Evolutionary conservation across 1,140 invertebrate genomes (phyloP).

Genomic region (Tetragonula clypearis): DNA sequence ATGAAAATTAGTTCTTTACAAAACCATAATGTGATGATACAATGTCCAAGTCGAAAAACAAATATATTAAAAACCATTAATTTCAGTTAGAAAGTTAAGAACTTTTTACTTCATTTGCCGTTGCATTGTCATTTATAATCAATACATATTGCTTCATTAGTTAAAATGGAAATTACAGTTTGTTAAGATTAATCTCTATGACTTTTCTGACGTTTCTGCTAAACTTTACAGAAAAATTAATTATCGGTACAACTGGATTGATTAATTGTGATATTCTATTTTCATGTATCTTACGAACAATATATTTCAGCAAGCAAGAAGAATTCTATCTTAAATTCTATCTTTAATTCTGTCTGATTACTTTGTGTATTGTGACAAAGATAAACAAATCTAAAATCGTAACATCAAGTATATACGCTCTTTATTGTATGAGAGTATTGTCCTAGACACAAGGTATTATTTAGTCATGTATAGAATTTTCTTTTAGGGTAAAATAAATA

Average conservation of each 20-base stretch:
- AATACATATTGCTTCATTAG: not conserved
- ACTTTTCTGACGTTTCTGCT: not conserved
- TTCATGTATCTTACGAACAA: conserved; percentile 7
- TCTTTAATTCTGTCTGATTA: conserved; percentile 3
- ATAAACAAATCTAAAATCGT: not conserved
- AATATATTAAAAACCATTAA: not conserved
- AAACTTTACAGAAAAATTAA: conserved; percentile 18
- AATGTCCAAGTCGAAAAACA: not conserved
- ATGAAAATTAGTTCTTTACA: conserved; percentile 3
- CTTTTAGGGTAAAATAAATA: not conserved
- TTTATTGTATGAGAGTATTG: not conserved
- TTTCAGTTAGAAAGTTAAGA: not conserved
- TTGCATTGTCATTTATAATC: not conserved
- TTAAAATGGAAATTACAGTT: not conserved
- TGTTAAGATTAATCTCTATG: not conserved
- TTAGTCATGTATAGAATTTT: not conserved
- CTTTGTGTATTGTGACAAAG: not conserved
- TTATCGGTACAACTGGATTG: not conserved
- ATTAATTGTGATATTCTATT: conserved; percentile 3
- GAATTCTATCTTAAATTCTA: too few species aligned
- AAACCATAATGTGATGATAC: conserved; percentile 1
- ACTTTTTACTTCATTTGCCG: conserved; percentile 4
- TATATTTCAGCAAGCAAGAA: conserved; percentile 28
- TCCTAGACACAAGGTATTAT: not conserved
- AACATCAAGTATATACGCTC: not conserved